Percentiles rank a stretch among this genome's conserved stretches.
Conservation (phyloP, 2,888 invertebrate species). For the Acleris emargana region DNA sequence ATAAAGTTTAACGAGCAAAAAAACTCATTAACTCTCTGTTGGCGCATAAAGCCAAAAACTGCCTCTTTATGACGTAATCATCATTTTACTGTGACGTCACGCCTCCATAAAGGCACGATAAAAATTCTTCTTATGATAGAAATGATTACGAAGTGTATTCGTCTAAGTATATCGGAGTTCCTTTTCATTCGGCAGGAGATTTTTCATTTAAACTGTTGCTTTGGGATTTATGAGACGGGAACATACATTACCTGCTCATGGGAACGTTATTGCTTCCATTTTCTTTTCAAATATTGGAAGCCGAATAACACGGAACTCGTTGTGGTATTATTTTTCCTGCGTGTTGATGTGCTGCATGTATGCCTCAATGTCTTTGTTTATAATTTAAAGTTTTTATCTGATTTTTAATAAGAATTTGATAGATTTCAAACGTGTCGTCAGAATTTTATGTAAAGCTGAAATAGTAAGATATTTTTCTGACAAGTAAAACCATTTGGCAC, state of each 20-base stretch:
- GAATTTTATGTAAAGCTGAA: too few species aligned
- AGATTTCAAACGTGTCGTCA: too few species aligned
- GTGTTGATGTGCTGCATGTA: too few species aligned
- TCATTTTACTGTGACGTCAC: conserved; percentile 34
- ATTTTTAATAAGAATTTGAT: too few species aligned
- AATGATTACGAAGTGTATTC: conserved; percentile 20
- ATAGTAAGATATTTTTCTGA: too few species aligned
- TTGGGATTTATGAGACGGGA: conserved; percentile 1
- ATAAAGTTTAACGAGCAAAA: conserved; percentile 25
- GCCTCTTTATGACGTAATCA: conserved; percentile 37
- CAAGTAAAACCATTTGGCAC: too few species aligned
- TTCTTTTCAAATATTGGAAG: not conserved
- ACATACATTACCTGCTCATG: not conserved
- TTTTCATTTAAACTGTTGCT: conserved; percentile 23
- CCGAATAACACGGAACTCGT: too few species aligned
- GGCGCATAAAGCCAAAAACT: conserved; percentile 33
- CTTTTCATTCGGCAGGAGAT: conserved; percentile 8
- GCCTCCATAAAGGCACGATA: conserved; percentile 29
- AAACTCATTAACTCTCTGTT: conserved; percentile 36
- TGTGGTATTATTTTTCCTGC: too few species aligned
- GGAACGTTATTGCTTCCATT: not conserved
- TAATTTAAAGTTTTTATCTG: too few species aligned
- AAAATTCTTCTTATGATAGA: conserved; percentile 33
- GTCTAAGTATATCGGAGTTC: conserved; percentile 11
- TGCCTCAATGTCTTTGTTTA: too few species aligned